phyloP scores from a whole-genome alignment of 2,888 invertebrate genomes.

The Panopea generosa region DNA sequence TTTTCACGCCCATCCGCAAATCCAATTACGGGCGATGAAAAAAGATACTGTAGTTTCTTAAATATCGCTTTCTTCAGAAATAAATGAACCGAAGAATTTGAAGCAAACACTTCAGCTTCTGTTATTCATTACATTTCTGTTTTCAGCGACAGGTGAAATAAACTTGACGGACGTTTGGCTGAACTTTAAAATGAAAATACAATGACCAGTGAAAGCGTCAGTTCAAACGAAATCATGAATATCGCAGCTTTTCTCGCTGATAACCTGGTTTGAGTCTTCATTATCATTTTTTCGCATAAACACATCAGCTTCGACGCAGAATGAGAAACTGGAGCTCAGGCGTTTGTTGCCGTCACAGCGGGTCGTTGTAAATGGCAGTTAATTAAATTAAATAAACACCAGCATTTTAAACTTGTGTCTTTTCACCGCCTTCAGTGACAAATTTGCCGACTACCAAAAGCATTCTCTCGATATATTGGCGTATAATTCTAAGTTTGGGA shows the following conservation, averaged over 20 bases:
- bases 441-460: conserved; percentile 34
- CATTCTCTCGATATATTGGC: conserved; percentile 42
- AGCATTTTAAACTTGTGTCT: conserved; percentile 60
- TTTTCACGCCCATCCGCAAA: conserved; percentile 44
- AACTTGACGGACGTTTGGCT: too few species aligned
- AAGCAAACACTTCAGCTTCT: conserved; percentile 1
- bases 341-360: conserved; percentile 35
- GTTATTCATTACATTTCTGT: too few species aligned
- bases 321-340: conserved; percentile 26
- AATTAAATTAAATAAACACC: conserved; percentile 75
- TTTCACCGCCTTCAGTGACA: conserved; percentile 65
- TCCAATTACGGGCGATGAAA: conserved; percentile 48
- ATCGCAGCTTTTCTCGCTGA: too few species aligned
- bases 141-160: too few species aligned
- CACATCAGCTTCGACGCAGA: conserved; percentile 1
- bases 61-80: not conserved
- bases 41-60: not conserved
- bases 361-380: conserved; percentile 66
- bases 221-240: too few species aligned
- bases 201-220: too few species aligned
- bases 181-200: too few species aligned
- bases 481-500: conserved; percentile 62
- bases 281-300: too few species aligned
- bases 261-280: too few species aligned
- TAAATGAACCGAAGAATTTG: conserved; percentile 1